These are phyloP conservation scores for Triplophysa rosa DNA, from an alignment of 2,113 vertebrate genomes.

Conservation along the genomic window DNA sequence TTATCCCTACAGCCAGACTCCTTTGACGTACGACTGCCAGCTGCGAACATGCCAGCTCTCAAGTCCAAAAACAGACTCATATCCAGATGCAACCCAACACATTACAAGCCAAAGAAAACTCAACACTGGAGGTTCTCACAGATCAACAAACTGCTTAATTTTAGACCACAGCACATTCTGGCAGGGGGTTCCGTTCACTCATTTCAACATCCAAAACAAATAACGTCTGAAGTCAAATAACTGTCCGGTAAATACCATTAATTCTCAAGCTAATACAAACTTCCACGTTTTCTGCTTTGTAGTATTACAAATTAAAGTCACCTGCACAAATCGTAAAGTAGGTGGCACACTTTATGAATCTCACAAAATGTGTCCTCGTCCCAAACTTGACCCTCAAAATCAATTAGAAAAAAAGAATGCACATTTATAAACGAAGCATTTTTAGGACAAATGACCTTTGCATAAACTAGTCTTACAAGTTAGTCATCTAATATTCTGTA, in stretches of 20 bases:
- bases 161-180: background rate
- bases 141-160: conserved; percentile 13
- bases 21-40: background rate
- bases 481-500: no score
- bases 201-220: background rate
- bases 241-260: background rate
- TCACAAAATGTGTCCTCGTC: no score
- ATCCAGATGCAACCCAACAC: background rate
- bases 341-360: background rate
- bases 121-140: background rate
- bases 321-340: background rate
- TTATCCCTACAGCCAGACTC: no score
- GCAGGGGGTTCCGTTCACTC: background rate
- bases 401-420: no score
- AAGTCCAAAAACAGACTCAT: background rate
- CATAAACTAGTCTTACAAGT: no score
- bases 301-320: no score
- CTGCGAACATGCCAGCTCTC: background rate
- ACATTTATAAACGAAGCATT: no score
- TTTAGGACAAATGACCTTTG: no score
- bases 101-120: background rate
- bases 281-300: background rate
- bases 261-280: background rate
- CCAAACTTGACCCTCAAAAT: no score
- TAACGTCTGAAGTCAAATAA: background rate